Evolutionary conservation across 1,140 invertebrate species (phyloP), one percentile per base, ranked within the genome.

Genomic region (Drosophila ohnishii): DNA sequence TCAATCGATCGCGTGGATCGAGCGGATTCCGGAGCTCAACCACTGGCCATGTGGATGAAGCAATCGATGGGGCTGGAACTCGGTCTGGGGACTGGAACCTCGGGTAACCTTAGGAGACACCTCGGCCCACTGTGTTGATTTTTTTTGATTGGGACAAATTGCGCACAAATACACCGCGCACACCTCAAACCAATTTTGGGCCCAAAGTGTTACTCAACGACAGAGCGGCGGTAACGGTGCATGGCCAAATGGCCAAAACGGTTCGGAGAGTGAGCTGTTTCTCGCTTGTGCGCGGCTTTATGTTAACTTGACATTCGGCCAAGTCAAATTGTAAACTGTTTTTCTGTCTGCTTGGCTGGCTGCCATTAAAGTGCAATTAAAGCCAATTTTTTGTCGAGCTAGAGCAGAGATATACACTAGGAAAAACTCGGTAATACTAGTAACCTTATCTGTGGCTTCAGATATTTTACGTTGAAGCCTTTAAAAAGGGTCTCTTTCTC

Each of bases 221-320:
- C 51, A n/a, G 34, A 55, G 51, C 19, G 5, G 51, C 32, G 42
- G 58, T 60, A 75, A 53, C 53, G 34, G 55, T 47, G 55, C 44
- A 56, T 62, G 64, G 58, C 44, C 63, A 58, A 60, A 64, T 55
- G 51, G 51, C 57, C 63, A 53, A 79, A 76, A 76, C 82, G 72
- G 60, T 74, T 48, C 35, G 37, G 56, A 42, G 63, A 69, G 69
- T 72, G 66, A 71, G 53, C 57, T 71, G 47, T 72, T 72, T 70
- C 42, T 59, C 35, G 65, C 44, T 59, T 71, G 64, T 66, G 65
- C 51, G 53, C 45, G 47, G 69, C 80, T 65, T 77, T 66, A 66
- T 55, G 65, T 69, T 82, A 87, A 76, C 83, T 87, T 86, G 83
- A 86, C 83, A 86, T 88, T 86, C 72, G 84, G 83, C 66, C 76